Evolutionary conservation across 2,113 vertebrate genomes (phyloP), one percentile per base, ranked within the genome.

Genomic region (Eublepharis macularius): DNA sequence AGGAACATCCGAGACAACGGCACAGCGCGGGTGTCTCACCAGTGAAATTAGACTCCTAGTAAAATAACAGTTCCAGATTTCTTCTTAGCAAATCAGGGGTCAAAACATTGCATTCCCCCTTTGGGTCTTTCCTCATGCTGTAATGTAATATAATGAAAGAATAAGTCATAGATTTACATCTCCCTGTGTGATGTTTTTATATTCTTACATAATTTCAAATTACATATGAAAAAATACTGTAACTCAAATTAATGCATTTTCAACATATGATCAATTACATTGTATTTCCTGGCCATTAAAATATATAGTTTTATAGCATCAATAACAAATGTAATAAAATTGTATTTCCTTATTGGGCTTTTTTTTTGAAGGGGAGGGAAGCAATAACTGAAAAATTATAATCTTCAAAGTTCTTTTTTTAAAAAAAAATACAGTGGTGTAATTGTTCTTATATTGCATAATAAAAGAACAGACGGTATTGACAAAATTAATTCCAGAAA

Each of bases 301-400:
- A 82, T 92, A 81, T 92, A 93, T 82, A 93, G 86, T 89, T 96
- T 96, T 95, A 96, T 93, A 88, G 76, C 91, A 91, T 85, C 92
- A 95, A 92, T 96, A 96, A 95, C 90, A 96, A 91, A 92, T 65
- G 82, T 90, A 94, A 92, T 96, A 95, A 96, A 95, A 93, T 80
- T 86, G n/a, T 86, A 92, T 93, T 95, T 94, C 81, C 77, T 94
- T 96, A 94, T 94, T 95, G 92, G 86, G 51, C 47, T 43, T 91
- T 89, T 87, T 91, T 88, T 86, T 87, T 91, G 92, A 90, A 90
- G 80, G 90, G 29, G 34, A 90, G 21, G 26, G 34, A 19, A 76
- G 84, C 89, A 93, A 87, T 92, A 94, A 88, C 82, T 75, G 84
- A 93, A 90, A 85, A 91, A 91, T 90, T 76, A 6, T 92, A 94